Conservation (phyloP, 2,113 vertebrate species). For the Connochaetes taurinus region DNA sequence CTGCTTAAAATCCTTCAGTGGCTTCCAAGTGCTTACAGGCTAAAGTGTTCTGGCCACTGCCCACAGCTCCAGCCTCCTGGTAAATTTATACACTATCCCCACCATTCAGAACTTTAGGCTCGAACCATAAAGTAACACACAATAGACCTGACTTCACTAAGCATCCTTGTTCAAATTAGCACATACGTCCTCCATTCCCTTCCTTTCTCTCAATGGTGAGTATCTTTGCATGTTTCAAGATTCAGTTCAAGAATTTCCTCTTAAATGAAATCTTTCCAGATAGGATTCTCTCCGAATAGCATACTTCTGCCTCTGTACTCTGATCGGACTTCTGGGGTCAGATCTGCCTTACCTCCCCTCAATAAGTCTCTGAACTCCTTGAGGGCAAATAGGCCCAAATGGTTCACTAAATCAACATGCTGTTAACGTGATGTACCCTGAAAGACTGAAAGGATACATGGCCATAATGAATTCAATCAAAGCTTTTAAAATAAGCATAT, state of each 20-base stretch:
- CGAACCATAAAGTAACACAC: neutral
- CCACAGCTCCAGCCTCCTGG: neutral
- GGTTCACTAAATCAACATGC: neutral
- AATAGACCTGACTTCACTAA: neutral
- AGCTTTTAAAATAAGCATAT: neutral
- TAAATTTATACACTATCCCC: neutral
- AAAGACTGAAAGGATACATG: neutral
- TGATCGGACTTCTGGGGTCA: neutral
- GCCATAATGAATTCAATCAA: neutral
- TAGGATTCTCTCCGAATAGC: neutral
- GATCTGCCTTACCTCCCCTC: neutral
- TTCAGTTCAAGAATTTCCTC: neutral
- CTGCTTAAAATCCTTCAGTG: neutral
- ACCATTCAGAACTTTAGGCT: neutral
- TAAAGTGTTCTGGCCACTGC: neutral
- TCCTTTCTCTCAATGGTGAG: neutral
- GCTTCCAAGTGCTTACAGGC: neutral
- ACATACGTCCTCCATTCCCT: neutral
- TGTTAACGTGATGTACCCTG: neutral
- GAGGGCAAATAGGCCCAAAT: neutral
- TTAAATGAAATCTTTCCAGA: neutral
- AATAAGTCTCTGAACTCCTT: neutral
- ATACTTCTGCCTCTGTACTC: neutral
- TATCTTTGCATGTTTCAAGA: neutral
- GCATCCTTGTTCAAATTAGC: neutral